Percentiles rank a stretch among this genome's conserved stretches.
Conservation (phyloP, 2,888 invertebrate species). For the Scrobipalpa costella region DNA sequence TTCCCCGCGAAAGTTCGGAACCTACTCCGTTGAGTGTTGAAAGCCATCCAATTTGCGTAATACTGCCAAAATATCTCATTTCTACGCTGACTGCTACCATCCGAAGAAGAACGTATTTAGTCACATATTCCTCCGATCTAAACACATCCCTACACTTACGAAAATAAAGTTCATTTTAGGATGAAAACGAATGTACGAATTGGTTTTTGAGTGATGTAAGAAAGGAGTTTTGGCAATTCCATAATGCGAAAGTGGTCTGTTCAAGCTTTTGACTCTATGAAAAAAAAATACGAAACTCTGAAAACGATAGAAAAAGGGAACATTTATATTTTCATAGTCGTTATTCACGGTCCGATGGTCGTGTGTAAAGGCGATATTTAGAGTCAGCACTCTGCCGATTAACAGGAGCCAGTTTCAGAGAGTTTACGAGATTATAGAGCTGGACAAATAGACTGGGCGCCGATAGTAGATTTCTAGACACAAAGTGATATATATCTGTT, state of each 20-base stretch:
- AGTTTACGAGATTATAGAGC: conserved; percentile 57
- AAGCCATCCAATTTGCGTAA: conserved; percentile 82
- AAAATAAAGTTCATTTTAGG: conserved; percentile 43
- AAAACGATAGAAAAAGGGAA: conserved; percentile 79
- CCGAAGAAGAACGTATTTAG: conserved; percentile 42
- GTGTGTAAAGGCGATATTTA: conserved; percentile 78
- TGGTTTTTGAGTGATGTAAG: conserved; percentile 50
- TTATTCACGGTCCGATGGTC: conserved; percentile 78
- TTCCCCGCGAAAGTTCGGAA: conserved; percentile 79
- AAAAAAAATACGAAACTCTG: conserved; percentile 77
- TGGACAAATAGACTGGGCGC: conserved; percentile 39
- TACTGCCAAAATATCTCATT: conserved; percentile 82
- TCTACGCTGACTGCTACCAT: conserved; percentile 73
- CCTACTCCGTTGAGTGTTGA: conserved; percentile 81
- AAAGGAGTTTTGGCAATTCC: conserved; percentile 81
- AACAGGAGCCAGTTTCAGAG: conserved; percentile 58
- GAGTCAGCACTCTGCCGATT: conserved; percentile 78
- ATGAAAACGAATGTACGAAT: conserved; percentile 36
- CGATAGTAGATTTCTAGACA: neutral
- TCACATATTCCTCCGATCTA: conserved; percentile 40
- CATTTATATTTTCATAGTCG: conserved; percentile 80
- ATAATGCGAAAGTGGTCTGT: conserved; percentile 82
- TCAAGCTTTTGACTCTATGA: conserved; percentile 81
- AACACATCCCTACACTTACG: conserved; percentile 36
- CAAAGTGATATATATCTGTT: neutral